Base-by-base conservation (phyloP, 2,888 invertebrate genomes). In the Bimastos eiseni region DNA sequence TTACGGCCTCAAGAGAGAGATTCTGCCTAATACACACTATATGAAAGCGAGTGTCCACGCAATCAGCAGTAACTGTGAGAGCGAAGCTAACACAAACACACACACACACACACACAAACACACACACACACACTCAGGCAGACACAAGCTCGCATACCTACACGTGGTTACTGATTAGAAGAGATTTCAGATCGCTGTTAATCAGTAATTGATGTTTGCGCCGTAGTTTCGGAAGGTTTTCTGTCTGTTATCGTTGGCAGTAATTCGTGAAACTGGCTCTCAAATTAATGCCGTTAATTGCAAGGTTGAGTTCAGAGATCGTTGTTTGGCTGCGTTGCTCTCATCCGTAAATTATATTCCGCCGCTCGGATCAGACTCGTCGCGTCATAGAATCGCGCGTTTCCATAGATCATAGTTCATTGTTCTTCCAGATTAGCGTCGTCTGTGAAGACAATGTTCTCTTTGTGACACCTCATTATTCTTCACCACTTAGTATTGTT, bases 221-320 rank as follows among this genome's bases (percentile, higher is more conserved):
- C 3, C n/a, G 70, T 70, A n/a, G 70, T n/a, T 70, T 6, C 70
- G 0, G 70, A 15, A 49, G 6, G 70, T 0, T 70, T 30, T 70
- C 17, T n/a, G 70, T 70, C 70, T 70, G 70, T 70, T 70, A 70
- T 70, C 70, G 30, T 24, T 70, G 70, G 70, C 70, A 70, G 70
- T 70, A 30, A 70, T 30, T 70, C 70, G 70, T 70, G 70, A 70
- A 70, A 70, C 24, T 49, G 49, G 24, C 49, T 49, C 49, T 21
- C 49, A 49, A 49, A 49, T 70, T 70, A 70, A 70, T 70, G 70
- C 70, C 70, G n/a, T 70, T 70, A 70, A 70, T 70, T 70, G 70
- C 70, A 70, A n/a, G 70, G 13, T n/a, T n/a, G 2, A 70, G 70
- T 11, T 70, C 70, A 70, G n/a, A 70, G 70, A 70, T 70, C n/a